A percentile compares a stretch with the other conserved stretches of the same genome.
Evolutionary conservation across 2,797 vertebrate genomes (phyloP).

Genomic region (Lateolabrax maculatus): DNA sequence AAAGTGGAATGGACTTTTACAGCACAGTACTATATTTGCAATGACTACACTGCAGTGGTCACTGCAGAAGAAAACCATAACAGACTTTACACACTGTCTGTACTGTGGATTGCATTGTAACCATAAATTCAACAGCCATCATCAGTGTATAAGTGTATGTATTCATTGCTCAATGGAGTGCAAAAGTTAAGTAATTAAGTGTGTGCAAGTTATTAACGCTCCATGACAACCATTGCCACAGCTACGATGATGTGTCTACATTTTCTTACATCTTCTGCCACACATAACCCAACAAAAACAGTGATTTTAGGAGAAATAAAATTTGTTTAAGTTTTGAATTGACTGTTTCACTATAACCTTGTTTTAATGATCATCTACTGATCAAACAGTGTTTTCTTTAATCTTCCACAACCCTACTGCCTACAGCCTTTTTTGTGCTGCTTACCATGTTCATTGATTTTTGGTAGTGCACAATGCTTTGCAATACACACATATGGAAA

Average conservation of each 20-base stretch:
- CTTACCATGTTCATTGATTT: not conserved
- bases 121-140: conserved; percentile 6
- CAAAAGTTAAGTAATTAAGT: conserved; percentile 25
- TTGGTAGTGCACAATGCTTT: not conserved
- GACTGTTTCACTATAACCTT: not conserved
- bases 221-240: conserved; percentile 29
- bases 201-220: conserved; percentile 10
- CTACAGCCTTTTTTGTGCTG: not conserved
- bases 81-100: not conserved
- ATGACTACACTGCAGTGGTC: not conserved
- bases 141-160: conserved; percentile 6
- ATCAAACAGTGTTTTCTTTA: not conserved
- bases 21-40: not conserved
- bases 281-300: too few relatives aligned
- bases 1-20: not conserved
- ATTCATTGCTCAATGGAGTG: conserved; percentile 19
- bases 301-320: not conserved
- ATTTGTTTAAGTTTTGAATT: not conserved
- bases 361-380: not conserved
- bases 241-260: not conserved
- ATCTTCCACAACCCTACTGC: not conserved
- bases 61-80: conserved; percentile 4
- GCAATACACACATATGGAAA: not conserved
- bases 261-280: not conserved
- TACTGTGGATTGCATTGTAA: not conserved